phyloP scores from a whole-genome alignment of 2,797 vertebrate genomes.

The Acanthurus lineatus region DNA sequence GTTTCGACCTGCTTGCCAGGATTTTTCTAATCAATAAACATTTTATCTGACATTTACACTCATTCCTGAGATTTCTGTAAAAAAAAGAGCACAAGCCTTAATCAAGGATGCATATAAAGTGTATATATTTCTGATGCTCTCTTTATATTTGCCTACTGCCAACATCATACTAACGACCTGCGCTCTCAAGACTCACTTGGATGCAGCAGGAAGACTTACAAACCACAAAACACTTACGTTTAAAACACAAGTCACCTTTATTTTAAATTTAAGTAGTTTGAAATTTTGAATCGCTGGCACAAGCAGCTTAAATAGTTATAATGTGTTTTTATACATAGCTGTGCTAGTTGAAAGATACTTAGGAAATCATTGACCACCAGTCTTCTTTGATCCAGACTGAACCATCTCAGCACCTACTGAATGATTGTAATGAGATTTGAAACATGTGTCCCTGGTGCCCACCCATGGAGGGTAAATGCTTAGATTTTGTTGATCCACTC shows the following conservation, averaged over 20 bases:
- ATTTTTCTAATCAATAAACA: no score
- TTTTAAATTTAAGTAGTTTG: conserved; percentile 10
- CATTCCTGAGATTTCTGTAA: neutral
- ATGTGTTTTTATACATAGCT: conserved; percentile 10
- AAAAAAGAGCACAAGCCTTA: neutral
- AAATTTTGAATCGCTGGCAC: conserved; percentile 5
- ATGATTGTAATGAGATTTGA: neutral
- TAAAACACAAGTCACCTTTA: conserved; percentile 3
- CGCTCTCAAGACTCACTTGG: neutral
- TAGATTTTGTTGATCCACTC: no score
- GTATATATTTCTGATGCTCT: no score
- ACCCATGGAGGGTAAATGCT: neutral
- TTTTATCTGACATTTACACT: neutral
- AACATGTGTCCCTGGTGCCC: neutral
- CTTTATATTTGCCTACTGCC: neutral
- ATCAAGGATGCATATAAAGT: neutral
- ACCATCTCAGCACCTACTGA: neutral
- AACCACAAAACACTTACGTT: conserved; percentile 9
- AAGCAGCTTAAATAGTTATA: conserved; percentile 8
- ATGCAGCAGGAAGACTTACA: neutral
- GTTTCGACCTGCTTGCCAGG: no score
- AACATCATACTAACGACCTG: neutral
- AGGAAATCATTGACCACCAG: neutral
- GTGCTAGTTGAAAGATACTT: neutral
- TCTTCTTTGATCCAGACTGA: neutral